Percentiles rank a stretch among this genome's conserved stretches.
Conservation (phyloP, 1,140 invertebrate species). For the Drosophila lacertosa region DNA sequence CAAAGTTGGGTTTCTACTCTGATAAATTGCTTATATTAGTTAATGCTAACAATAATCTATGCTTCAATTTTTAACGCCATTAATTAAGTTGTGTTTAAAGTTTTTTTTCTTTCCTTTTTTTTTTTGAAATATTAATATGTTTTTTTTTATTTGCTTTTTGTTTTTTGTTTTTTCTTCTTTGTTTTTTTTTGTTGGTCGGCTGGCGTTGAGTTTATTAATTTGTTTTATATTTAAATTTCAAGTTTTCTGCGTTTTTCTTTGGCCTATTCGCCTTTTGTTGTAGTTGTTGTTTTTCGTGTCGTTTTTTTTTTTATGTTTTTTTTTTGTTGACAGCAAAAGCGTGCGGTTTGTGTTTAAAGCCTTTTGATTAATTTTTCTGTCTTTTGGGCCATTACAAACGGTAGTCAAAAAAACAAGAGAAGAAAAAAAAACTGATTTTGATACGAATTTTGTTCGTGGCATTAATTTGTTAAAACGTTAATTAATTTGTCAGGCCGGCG, state of each 20-base stretch:
- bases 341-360: slow-evolving; percentile 56
- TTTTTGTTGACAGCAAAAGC: slow-evolving; percentile 66
- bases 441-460: slow-evolving; percentile 46
- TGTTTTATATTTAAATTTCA: slow-evolving; percentile 61
- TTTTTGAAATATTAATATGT: slow-evolving; percentile 13
- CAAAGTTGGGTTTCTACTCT: slow-evolving; percentile 4
- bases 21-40: slow-evolving; percentile 72
- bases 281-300: slow-evolving; percentile 25
- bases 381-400: slow-evolving; percentile 40
- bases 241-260: slow-evolving; percentile 54
- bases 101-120: slow-evolving; percentile 47
- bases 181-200: slow-evolving; percentile 22
- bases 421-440: slow-evolving; percentile 38
- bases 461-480: slow-evolving; percentile 75
- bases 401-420: slow-evolving; percentile 49
- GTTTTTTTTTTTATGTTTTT: slow-evolving; percentile 12
- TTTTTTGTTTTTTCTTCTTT: slow-evolving; percentile 33
- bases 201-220: slow-evolving; percentile 45
- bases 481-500: slow-evolving; percentile 71
- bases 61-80: slow-evolving; percentile 48
- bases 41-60: slow-evolving; percentile 58
- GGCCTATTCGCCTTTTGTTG: slow-evolving; percentile 44
- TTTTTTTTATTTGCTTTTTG: slow-evolving; percentile 26
- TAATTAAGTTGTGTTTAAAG: slow-evolving; percentile 74
- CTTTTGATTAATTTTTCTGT: slow-evolving; percentile 68